Conservation (phyloP, 2,888 invertebrate species). For the Ophraella communa region DNA sequence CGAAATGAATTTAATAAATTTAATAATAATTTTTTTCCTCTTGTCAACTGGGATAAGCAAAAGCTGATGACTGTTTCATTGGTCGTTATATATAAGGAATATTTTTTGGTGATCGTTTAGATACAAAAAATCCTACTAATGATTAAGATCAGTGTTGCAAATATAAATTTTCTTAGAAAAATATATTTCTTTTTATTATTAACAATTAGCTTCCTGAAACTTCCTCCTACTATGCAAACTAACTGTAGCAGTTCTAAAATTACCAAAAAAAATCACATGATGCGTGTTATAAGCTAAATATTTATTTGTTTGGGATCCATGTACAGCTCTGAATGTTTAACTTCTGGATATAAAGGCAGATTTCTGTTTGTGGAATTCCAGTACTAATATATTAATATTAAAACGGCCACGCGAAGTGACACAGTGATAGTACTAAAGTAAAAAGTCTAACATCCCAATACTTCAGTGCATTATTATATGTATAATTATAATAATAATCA, state of each 20-base stretch:
- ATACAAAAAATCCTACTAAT: no score
- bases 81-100: no score
- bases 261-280: neutral
- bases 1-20: no score
- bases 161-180: neutral
- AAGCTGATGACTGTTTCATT: no score
- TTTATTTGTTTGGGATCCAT: neutral
- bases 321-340: slow-evolving; percentile 1
- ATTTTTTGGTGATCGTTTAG: no score
- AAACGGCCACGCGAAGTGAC: slow-evolving; percentile 56
- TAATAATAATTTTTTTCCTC: no score
- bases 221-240: no score
- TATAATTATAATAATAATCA: slow-evolving; percentile 52
- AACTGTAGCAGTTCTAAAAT: no score
- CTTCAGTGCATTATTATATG: slow-evolving; percentile 62
- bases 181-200: neutral
- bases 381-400: slow-evolving; percentile 59
- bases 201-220: neutral
- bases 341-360: slow-evolving; percentile 23
- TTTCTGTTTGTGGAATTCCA: slow-evolving; percentile 46
- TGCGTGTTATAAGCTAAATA: neutral
- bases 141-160: no score
- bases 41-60: no score
- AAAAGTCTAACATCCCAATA: slow-evolving; percentile 62
- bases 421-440: slow-evolving; percentile 62